These are phyloP conservation scores for Pterocles burchelli DNA, from an alignment of 2,113 vertebrate species.

Conservation along the genomic window DNA sequence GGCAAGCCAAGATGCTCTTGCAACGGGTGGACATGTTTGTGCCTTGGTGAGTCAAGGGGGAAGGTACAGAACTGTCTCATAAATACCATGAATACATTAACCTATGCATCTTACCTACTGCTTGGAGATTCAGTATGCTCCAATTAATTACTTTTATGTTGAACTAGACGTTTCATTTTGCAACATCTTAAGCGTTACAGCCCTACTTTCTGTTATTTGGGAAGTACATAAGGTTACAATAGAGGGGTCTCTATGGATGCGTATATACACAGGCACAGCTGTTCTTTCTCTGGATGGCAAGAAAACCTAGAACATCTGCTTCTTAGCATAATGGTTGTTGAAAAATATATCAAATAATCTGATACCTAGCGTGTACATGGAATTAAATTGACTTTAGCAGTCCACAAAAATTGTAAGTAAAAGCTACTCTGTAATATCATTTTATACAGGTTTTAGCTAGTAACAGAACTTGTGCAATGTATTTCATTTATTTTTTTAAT, in stretches of 20 bases:
- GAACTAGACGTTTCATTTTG: neutral
- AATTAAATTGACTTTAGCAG: neutral
- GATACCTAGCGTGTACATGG: neutral
- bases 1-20: neutral
- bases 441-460: neutral
- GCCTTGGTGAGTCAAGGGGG: neutral
- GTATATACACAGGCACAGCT: fast-evolving
- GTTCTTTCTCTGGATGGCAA: constrained; percentile 26
- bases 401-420: neutral
- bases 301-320: neutral
- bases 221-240: neutral
- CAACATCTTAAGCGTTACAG: neutral
- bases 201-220: neutral
- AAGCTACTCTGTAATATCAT: neutral
- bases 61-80: neutral
- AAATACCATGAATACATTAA: neutral
- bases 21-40: neutral
- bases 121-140: neutral
- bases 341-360: neutral
- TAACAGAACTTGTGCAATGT: neutral
- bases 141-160: neutral
- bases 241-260: neutral
- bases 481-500: neutral
- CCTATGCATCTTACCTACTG: neutral
- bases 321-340: neutral